Base-by-base conservation (phyloP, 2,797 vertebrate genomes). In the Rhabdophis nuchalis region DNA sequence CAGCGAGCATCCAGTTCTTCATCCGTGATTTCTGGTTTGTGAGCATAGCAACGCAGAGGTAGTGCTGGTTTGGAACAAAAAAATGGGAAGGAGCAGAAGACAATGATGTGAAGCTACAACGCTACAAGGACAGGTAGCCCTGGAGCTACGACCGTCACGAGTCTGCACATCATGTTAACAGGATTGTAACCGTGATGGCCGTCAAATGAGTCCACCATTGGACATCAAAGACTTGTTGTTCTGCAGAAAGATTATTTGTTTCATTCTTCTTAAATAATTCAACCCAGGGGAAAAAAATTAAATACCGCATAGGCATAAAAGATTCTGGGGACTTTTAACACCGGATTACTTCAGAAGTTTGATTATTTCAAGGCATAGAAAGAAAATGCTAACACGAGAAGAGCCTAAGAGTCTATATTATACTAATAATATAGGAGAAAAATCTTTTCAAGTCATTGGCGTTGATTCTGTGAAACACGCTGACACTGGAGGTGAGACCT, bases 1-100 rank as follows among this genome's bases (percentile, higher is more conserved):
- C 99, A 99, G 86, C 99, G 99, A 94, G 99, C 98, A 96, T 99
- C 99, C 57, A 99, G 99, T 95, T 99, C 99, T 93, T 99, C 99
- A 36, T 99, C 99, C 5, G 98, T 98, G 96, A 99, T 98, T 85
- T 98, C 98, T 85, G 97, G 98, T 18, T 97, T 98, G 46, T 99
- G 98, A 88, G 98, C 99, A 95, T 98, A 99, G 97, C 98, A 98
- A 95, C 98, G 98, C 93, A 97, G 96, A 10, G 97, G 98, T 92
- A 98, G 90, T 4, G 96, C 85, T 89, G 95, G 97, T 98, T 91
- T 5, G n/a, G 0, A 11, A 16, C 87, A 36, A 32, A 56, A 93
- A 53, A 7, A 64, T n/a, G n/a, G 10, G 54, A 50, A 54, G 32
- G 68, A 7, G 18, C 25, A 27, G 13, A 86, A 85, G 23, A 50